Conservation (phyloP, 1,140 invertebrate genomes). For the Drosophila bifasciata region DNA sequence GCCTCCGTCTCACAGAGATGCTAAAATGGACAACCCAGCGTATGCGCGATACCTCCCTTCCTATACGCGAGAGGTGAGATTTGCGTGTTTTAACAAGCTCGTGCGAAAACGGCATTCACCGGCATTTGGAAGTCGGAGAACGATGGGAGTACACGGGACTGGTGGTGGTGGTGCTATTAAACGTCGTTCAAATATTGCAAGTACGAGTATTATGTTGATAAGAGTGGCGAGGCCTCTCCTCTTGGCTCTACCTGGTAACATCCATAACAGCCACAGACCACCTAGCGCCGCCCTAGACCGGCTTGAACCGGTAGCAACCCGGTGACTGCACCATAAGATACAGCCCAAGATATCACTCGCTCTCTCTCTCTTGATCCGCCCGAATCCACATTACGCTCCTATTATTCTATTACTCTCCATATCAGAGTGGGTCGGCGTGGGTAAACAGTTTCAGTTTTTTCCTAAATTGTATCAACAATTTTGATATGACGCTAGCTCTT, state of each 20-base stretch:
- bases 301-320: conserved; percentile 61
- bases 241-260: conserved; percentile 52
- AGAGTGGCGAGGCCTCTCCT: conserved; percentile 34
- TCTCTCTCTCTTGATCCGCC: neutral
- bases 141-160: conserved; percentile 2
- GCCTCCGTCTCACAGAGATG: conserved; percentile 49
- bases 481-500: conserved; percentile 4
- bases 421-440: conserved; percentile 2
- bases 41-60: conserved; percentile 53
- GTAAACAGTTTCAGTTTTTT: conserved; percentile 38
- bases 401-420: too few species aligned
- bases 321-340: conserved; percentile 37
- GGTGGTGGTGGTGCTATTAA: conserved; percentile 18
- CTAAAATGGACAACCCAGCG: conserved; percentile 70
- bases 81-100: conserved; percentile 66
- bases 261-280: conserved; percentile 50
- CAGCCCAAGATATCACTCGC: neutral
- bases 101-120: conserved; percentile 43
- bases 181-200: conserved; percentile 46
- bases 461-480: conserved; percentile 40
- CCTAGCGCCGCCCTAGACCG: conserved; percentile 45
- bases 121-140: conserved; percentile 1
- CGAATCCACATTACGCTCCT: too few species aligned
- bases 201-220: conserved; percentile 35
- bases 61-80: conserved; percentile 14